Percentiles rank a stretch among this genome's conserved stretches.
phyloP scores from a whole-genome alignment of 2,113 vertebrate genomes.

The Antigone vipio region DNA sequence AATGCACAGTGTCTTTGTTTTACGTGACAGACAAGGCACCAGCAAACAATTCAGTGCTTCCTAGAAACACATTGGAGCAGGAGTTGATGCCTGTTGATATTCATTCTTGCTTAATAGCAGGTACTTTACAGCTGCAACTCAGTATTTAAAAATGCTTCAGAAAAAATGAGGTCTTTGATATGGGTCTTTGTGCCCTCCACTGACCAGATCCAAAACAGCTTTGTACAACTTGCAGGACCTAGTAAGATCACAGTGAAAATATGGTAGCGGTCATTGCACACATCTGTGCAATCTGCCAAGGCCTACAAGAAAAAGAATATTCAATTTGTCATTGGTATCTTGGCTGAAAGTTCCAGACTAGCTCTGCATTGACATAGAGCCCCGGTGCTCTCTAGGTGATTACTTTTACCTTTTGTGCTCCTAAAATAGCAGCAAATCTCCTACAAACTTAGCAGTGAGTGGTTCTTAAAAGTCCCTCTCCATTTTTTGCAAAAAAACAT shows the following conservation, averaged over 20 bases:
- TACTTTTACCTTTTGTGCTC: neutral
- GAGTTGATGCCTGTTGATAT: neutral
- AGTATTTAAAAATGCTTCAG: neutral
- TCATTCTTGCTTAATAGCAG: neutral
- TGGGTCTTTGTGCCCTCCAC: neutral
- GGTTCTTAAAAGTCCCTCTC: neutral
- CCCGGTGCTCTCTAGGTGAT: neutral
- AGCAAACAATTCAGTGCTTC: neutral
- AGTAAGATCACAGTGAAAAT: neutral
- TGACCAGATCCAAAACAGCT: neutral
- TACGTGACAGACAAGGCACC: neutral
- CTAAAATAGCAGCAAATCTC: neutral
- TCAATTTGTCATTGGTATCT: neutral
- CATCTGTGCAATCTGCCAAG: neutral
- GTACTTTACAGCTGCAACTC: neutral
- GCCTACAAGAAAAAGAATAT: neutral
- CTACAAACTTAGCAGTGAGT: neutral
- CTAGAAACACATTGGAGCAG: neutral
- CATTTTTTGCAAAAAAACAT: neutral
- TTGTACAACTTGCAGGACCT: neutral
- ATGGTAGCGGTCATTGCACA: neutral
- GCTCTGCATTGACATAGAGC: neutral
- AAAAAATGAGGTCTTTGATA: neutral
- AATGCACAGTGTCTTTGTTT: neutral
- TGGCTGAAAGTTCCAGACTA: neutral